These are phyloP conservation scores for Drosophila santomea DNA, from an alignment of 1,140 invertebrate genomes.

Conservation along the genomic window DNA sequence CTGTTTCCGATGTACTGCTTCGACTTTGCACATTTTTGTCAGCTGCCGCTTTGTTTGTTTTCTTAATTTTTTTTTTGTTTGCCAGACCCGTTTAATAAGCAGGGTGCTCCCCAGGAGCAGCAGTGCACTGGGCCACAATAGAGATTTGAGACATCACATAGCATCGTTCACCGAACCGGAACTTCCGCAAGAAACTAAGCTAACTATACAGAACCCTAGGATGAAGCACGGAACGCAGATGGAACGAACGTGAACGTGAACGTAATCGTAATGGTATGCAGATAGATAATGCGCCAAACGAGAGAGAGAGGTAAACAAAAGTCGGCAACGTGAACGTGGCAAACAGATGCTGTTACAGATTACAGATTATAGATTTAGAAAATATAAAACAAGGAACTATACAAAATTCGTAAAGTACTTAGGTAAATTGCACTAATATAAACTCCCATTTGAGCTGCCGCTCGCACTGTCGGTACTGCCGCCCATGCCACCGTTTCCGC, in stretches of 20 bases:
- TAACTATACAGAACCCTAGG: conserved; percentile 77
- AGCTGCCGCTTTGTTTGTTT: conserved; percentile 13
- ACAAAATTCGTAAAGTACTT: conserved; percentile 83
- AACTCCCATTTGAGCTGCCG: conserved; percentile 53
- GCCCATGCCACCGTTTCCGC: conserved; percentile 29
- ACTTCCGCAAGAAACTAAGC: conserved; percentile 68
- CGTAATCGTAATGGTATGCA: conserved; percentile 57
- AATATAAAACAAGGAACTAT: conserved; percentile 80
- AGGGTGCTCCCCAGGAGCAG: conserved; percentile 70
- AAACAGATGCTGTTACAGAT: conserved; percentile 51
- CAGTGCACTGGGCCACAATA: conserved; percentile 70
- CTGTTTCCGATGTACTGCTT: conserved; percentile 62
- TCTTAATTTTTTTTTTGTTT: background rate
- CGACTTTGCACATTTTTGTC: conserved; percentile 47
- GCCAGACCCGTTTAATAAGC: background rate
- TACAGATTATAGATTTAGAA: conserved; percentile 68
- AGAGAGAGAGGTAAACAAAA: conserved; percentile 60
- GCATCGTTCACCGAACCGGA: conserved; percentile 73
- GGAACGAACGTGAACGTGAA: conserved; percentile 56
- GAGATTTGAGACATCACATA: conserved; percentile 83
- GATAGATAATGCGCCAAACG: conserved; percentile 41
- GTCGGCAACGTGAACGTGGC: conserved; percentile 50
- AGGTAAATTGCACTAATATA: conserved; percentile 80
- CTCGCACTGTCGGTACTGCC: conserved; percentile 40
- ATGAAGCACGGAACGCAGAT: conserved; percentile 65